Evolutionary conservation across 2,888 invertebrate genomes (phyloP).

Genomic region (Trachelus stipa): DNA sequence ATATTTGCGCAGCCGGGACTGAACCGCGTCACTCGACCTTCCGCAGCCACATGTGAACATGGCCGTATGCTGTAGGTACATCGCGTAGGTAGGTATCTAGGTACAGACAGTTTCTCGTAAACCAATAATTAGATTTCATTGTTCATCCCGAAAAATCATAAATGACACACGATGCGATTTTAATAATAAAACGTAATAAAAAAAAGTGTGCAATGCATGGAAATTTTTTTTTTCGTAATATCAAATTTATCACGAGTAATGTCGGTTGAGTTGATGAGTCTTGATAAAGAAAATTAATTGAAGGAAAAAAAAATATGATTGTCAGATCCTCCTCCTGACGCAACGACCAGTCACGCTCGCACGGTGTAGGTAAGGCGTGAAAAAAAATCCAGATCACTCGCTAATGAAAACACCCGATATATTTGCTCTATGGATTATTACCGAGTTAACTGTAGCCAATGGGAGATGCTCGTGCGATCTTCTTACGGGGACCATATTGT

Average conservation of each 20-base stretch:
- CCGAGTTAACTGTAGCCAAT: conserved; percentile 38
- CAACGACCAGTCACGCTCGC: background rate
- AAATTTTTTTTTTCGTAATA: no score
- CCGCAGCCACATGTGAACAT: conserved; percentile 50
- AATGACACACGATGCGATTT: background rate
- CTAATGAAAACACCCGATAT: conserved; percentile 43
- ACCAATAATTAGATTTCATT: background rate
- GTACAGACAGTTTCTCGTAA: background rate
- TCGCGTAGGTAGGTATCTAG: background rate
- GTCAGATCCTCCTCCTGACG: background rate
- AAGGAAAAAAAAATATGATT: background rate
- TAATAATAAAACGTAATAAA: background rate
- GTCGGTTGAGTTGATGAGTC: background rate
- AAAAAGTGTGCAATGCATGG: background rate
- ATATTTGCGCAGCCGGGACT: conserved; percentile 66
- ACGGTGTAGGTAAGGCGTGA: conserved; percentile 19
- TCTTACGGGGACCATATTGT: conserved; percentile 35
- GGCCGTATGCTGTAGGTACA: background rate
- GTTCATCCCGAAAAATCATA: background rate
- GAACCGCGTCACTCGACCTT: conserved; percentile 66
- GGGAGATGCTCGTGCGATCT: conserved; percentile 28
- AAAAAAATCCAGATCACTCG: conserved; percentile 45
- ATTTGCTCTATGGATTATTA: conserved; percentile 48
- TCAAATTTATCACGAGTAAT: no score
- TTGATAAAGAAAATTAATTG: background rate